Percentiles rank a stretch among this genome's conserved stretches.
These are phyloP conservation scores for Heliconius aoede DNA, from an alignment of 2,888 invertebrate species.

Conservation along the genomic window DNA sequence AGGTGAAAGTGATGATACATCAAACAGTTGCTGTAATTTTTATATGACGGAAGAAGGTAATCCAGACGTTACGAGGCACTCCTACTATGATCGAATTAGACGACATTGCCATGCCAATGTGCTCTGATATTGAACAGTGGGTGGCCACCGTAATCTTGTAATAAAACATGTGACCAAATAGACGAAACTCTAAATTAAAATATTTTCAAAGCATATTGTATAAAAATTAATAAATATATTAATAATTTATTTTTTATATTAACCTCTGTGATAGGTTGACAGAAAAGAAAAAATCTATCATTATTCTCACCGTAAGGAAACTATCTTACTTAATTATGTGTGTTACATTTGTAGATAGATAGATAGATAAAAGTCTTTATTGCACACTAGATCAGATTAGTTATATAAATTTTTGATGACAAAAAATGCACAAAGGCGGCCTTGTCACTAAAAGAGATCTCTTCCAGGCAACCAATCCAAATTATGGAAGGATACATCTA, in stretches of 20 bases:
- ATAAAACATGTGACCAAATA: neutral
- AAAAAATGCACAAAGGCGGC: too few relatives aligned
- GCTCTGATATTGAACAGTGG: conserved; percentile 7
- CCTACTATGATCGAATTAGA: conserved; percentile 63
- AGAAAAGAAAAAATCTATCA: neutral
- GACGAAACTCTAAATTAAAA: neutral
- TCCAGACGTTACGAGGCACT: conserved; percentile 64
- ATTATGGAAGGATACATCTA: too few relatives aligned
- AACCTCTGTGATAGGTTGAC: neutral
- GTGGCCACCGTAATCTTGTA: neutral
- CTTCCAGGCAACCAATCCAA: too few relatives aligned
- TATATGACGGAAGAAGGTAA: conserved; percentile 67
- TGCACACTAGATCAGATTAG: too few relatives aligned
- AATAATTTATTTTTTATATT: too few relatives aligned
- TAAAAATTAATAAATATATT: neutral
- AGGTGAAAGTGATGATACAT: conserved; percentile 50
- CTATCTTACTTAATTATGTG: neutral
- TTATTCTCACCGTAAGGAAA: neutral
- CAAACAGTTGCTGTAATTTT: conserved; percentile 47
- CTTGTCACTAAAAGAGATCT: too few relatives aligned
- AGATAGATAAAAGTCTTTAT: too few relatives aligned
- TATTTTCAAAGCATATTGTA: neutral
- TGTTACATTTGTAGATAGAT: neutral
- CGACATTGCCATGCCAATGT: conserved; percentile 52
- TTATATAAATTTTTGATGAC: too few relatives aligned